Percentiles rank a stretch among this genome's conserved stretches.
These are phyloP conservation scores for Agonopterix arenella DNA, from an alignment of 2,888 invertebrate genomes.

Conservation along the genomic window DNA sequence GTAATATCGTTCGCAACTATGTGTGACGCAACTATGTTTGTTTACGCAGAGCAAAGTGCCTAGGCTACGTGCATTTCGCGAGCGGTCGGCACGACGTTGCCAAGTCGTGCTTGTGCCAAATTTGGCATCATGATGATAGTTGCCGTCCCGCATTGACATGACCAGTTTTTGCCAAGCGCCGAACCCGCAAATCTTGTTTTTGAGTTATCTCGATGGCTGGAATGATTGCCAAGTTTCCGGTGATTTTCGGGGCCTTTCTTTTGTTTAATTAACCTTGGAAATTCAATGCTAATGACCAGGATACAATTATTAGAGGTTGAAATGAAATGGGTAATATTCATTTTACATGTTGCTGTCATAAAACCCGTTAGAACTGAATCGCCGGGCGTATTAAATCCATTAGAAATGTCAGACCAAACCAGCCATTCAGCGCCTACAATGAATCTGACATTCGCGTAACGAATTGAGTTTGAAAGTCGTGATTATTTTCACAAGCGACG, in stretches of 20 bases:
- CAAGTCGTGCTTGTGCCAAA: constrained; percentile 65
- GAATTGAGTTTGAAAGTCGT: constrained; percentile 1
- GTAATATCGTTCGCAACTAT: constrained; percentile 24
- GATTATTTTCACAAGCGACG: constrained; percentile 9
- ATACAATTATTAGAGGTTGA: too few species aligned
- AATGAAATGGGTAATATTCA: background rate
- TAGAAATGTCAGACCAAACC: constrained; percentile 5
- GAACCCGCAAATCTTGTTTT: constrained; percentile 26
- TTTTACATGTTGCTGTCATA: background rate
- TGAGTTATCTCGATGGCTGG: constrained; percentile 6
- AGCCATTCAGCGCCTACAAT: background rate
- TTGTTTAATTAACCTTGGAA: too few species aligned
- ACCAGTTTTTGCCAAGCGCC: constrained; percentile 33
- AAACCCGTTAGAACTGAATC: background rate
- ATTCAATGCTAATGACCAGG: too few species aligned
- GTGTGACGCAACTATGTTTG: constrained; percentile 64
- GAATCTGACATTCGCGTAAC: constrained; percentile 4
- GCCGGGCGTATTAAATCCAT: constrained; percentile 1
- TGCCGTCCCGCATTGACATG: constrained; percentile 29
- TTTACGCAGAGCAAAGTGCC: constrained; percentile 54
- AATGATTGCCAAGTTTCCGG: too few species aligned
- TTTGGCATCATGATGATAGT: constrained; percentile 50
- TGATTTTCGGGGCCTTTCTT: too few species aligned
- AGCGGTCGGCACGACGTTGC: constrained; percentile 46
- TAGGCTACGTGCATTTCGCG: constrained; percentile 34